Percentiles rank a stretch among this genome's conserved stretches.
These are phyloP conservation scores for Paragorgia papillata DNA, from an alignment of 92 coral and sea anemone genomes.

Conservation along the genomic window DNA sequence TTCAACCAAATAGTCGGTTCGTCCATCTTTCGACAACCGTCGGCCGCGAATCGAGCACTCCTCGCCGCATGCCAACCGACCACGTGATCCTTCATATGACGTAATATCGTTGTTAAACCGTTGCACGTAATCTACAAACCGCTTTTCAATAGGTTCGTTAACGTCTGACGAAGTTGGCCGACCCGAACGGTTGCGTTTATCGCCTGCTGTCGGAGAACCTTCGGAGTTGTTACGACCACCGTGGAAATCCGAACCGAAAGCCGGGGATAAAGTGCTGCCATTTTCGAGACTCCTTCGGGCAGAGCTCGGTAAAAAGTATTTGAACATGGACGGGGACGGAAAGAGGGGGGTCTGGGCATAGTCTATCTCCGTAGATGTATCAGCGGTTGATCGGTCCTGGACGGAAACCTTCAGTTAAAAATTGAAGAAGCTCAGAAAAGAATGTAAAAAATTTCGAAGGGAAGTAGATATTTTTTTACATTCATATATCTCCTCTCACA, in stretches of 20 bases:
- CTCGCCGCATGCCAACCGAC: constrained; percentile 36
- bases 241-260: neutral
- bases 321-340: constrained; percentile 34
- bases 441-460: neutral
- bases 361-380: neutral
- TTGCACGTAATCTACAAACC: constrained; percentile 16
- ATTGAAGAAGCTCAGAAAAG: neutral
- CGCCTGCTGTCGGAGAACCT: constrained; percentile 1
- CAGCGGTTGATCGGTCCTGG: neutral
- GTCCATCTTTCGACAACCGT: constrained; percentile 15
- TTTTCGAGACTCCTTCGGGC: neutral
- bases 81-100: constrained; percentile 36
- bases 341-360: constrained; percentile 18
- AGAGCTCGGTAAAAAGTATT: constrained; percentile 15
- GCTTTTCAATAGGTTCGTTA: constrained; percentile 36
- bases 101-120: constrained; percentile 9
- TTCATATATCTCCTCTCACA: too few species aligned
- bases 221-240: neutral
- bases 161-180: neutral
- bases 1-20: constrained; percentile 23
- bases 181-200: constrained; percentile 19
- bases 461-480: neutral
- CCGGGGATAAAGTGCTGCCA: neutral
- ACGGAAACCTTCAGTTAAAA: neutral
- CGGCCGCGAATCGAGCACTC: constrained; percentile 21